These are phyloP conservation scores for Porites divaricata DNA, from an alignment of 92 coral and sea anemone genomes.

Conservation along the genomic window DNA sequence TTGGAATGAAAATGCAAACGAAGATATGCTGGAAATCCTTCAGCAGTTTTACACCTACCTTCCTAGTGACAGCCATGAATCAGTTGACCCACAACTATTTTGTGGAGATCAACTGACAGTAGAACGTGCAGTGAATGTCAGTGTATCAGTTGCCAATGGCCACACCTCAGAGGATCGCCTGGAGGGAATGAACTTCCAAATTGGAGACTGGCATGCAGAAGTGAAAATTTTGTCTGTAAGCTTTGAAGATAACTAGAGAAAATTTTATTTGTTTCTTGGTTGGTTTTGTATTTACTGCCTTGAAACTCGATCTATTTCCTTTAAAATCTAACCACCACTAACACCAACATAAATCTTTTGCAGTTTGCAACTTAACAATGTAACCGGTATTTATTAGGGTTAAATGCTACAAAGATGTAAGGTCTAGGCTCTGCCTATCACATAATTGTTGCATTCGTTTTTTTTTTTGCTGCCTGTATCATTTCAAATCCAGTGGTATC, in stretches of 20 bases:
- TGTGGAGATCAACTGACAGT: slow-evolving; percentile 65
- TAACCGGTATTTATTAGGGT: too few relatives aligned
- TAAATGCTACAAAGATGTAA: too few relatives aligned
- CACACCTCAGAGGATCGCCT: slow-evolving; percentile 53
- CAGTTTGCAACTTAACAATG: too few relatives aligned
- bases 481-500: too few relatives aligned
- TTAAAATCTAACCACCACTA: too few relatives aligned
- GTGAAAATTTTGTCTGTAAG: slow-evolving; percentile 59
- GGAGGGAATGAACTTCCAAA: slow-evolving; percentile 54
- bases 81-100: slow-evolving; percentile 43
- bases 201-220: slow-evolving; percentile 72
- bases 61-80: slow-evolving; percentile 20
- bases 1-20: slow-evolving; percentile 16
- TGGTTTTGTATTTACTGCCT: too few relatives aligned
- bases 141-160: slow-evolving; percentile 59
- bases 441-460: too few relatives aligned
- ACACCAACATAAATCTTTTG: too few relatives aligned
- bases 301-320: too few relatives aligned
- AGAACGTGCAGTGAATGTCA: slow-evolving; percentile 63
- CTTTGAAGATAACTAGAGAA: background rate
- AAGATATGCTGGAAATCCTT: slow-evolving; percentile 47
- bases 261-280: too few relatives aligned
- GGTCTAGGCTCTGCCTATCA: too few relatives aligned
- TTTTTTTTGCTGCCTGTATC: too few relatives aligned
- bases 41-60: slow-evolving; percentile 53